phyloP scores from a whole-genome alignment of 2,113 vertebrate genomes.

The Eulacestoma nigropectus region DNA sequence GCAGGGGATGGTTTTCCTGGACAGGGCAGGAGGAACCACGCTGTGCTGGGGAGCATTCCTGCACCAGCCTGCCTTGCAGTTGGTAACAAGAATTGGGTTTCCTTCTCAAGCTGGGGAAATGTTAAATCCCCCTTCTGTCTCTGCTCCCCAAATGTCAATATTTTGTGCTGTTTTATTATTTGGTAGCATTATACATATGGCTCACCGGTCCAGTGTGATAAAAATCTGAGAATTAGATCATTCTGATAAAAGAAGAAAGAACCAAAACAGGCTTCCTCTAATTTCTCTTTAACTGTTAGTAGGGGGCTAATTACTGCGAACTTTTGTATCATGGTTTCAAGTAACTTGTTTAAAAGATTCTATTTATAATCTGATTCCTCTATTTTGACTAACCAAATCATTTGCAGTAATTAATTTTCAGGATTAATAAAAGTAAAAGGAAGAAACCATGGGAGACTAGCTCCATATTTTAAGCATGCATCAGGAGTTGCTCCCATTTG shows the following conservation, averaged over 20 bases:
- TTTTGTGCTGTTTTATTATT: neutral
- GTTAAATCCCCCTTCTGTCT: neutral
- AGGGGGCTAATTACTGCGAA: conserved; percentile 14
- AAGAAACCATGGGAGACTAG: neutral
- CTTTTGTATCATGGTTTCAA: neutral
- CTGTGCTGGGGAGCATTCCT: neutral
- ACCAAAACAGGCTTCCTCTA: neutral
- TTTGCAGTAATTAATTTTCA: conserved; percentile 14
- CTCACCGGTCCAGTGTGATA: neutral
- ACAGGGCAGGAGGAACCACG: neutral
- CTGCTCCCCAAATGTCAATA: conserved; percentile 4
- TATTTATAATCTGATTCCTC: conserved; percentile 16
- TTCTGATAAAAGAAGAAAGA: neutral
- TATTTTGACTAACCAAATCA: conserved; percentile 31
- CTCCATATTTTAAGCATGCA: neutral
- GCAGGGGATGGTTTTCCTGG: neutral
- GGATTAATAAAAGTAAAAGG: conserved; percentile 7
- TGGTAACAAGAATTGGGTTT: neutral
- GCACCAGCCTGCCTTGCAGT: neutral
- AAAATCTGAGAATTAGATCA: neutral
- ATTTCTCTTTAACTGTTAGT: neutral
- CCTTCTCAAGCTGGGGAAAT: neutral
- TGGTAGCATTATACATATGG: neutral
- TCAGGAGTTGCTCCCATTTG: neutral
- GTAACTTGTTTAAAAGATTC: neutral